Evolutionary conservation across 2,888 invertebrate genomes (phyloP), one percentile per base, ranked within the genome.

Genomic region (Thalpophila matura): DNA sequence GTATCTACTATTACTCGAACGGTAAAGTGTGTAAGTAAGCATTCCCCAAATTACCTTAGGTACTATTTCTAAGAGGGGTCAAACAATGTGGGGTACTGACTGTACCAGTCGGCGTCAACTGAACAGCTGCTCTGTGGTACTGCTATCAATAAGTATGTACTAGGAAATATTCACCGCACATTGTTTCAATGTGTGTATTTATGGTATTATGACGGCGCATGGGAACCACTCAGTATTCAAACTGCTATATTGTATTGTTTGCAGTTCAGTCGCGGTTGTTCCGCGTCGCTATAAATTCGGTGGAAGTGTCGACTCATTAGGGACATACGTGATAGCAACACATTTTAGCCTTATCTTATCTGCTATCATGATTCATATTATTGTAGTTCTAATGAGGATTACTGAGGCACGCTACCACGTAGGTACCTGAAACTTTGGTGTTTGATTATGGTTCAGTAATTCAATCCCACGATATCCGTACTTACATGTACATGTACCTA

Each of bases 291-390:
- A 16, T 18, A 16, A 22, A 35, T 20, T 54, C 6, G 22, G n/a
- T n/a, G 33, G n/a, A 22, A 4, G 14, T 26, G 7, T 3, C 22
- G 20, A 35, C 24, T 43, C 18, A 24, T 35, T 63, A 29, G 22
- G 43, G 24, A 18, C 1, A 40, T n/a, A 16, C 16, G 29, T 27
- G 16, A 46, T 38, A 33, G 33, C n/a, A 33, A 40, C 46, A 46
- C 33, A 51, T 45, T 43, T 35, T 5, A 33, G 16, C n/a, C n/a
- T 29, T 42, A 63, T 63, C 54, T 63, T 54, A 64, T 55, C 54
- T 26, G 16, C 40, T 46, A 55, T 37, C 42, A 16, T n/a, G n/a
- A n/a, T 43, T 40, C 18, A 24, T 40, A 22, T 33, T 40, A 22
- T 33, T 53, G 14, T 14, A 50, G 29, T 51, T 20, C 2, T 46